A percentile compares a stretch with the other conserved stretches of the same genome.
These are phyloP conservation scores for Andrena fulva DNA, from an alignment of 2,888 invertebrate species.

Conservation along the genomic window DNA sequence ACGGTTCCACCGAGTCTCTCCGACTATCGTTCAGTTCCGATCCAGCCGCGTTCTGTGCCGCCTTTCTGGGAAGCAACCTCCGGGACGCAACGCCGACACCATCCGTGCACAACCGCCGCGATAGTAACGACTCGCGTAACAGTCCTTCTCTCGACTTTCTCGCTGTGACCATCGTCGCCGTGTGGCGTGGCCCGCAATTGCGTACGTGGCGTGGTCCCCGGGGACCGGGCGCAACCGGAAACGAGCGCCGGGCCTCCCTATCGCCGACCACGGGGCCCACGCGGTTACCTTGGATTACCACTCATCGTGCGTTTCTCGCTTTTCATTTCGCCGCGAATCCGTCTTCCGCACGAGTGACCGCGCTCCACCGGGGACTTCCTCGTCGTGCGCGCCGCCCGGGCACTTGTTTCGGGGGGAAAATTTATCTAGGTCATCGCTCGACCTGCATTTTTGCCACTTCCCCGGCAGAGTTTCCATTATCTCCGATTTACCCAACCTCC, in stretches of 20 bases:
- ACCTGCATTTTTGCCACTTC: not conserved
- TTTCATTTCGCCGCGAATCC: not conserved
- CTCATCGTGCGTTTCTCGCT: constrained; percentile 2
- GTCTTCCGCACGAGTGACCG: constrained; percentile 21
- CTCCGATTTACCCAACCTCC: not conserved
- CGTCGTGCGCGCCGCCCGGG: too few species aligned
- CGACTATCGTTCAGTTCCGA: constrained; percentile 32
- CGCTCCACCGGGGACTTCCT: not conserved
- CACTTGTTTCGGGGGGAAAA: not conserved
- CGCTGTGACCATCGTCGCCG: constrained; percentile 40
- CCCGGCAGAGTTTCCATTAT: not conserved
- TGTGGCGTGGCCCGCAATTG: constrained; percentile 47
- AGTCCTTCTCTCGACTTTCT: constrained; percentile 11
- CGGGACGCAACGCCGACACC: not conserved
- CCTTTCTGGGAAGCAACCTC: constrained; percentile 10
- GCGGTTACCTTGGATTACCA: constrained; percentile 27
- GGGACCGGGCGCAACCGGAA: constrained; percentile 47
- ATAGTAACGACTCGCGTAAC: constrained; percentile 22
- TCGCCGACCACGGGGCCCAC: constrained; percentile 28
- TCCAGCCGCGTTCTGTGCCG: constrained; percentile 44
- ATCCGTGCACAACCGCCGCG: constrained; percentile 27
- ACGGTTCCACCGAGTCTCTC: constrained; percentile 5
- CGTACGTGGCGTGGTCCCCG: constrained; percentile 63
- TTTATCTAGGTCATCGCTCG: not conserved
- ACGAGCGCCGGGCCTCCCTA: constrained; percentile 17